Base-by-base conservation (phyloP, 1,140 invertebrate genomes). In the Pentalonia nigronervosa region DNA sequence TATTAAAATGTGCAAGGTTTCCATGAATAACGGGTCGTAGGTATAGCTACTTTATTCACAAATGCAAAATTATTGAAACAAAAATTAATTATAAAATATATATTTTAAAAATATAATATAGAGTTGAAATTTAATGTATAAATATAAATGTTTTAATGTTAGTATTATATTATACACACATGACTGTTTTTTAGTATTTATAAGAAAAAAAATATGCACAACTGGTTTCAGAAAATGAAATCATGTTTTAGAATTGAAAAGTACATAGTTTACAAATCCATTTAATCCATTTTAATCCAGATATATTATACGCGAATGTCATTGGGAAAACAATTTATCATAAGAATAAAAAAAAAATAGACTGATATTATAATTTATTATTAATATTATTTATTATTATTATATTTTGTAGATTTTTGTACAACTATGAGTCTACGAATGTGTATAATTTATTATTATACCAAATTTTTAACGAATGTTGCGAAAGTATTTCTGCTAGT, bases 51-150 rank as follows among this genome's bases (percentile, higher is more conserved):
- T 83, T 25, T 41, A 41, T 21, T 36, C 30, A 45, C 23, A 34
- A 86, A 25, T 47, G 83, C 3, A 67, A 41, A 83, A 83, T 41
- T 83, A 23, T 36, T 7, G 41, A 83, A 41, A 48, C 30, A 30
- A 47, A 47, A 83, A 83, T 41, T 83, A 87, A 87, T 87, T 87
- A 87, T 36, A 83, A 83, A 83, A 83, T 21, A 23, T 83, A 83
- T 83, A 41, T 41, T 41, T n/a, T 67, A n/a, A 67, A 67, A 67
- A 14, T 67, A 11, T 67, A 67, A 14, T 67, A 14, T 67, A 25
- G 9, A n/a, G 60, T 30, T 67, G 60, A 67, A 67, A 67, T n/a
- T n/a, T 67, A 67, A 67, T n/a, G 56, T 30, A 30, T 60, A 60
- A 60, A 60, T 56, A 56, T 56, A 7, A 56, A 60, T 60, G 60